phyloP scores from a whole-genome alignment of 2,797 vertebrate genomes.

The Sparidentex hasta region DNA sequence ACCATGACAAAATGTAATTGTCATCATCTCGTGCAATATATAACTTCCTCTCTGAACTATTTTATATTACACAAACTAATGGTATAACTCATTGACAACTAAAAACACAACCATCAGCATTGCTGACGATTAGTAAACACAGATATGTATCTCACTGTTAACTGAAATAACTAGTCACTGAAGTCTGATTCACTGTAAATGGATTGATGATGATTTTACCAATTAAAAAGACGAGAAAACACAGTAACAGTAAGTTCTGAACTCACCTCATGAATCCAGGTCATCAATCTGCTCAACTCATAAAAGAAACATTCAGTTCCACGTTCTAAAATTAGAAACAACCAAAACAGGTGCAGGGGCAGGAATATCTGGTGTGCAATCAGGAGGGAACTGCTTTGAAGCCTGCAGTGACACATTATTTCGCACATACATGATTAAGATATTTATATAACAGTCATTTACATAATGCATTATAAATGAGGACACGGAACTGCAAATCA shows the following conservation, averaged over 20 bases:
- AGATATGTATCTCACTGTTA: too few relatives aligned
- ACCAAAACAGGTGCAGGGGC: conserved; percentile 44
- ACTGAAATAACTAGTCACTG: too few relatives aligned
- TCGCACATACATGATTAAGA: conserved; percentile 68
- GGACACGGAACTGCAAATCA: conserved; percentile 46
- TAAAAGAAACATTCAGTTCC: conserved; percentile 15
- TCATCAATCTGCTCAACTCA: conserved; percentile 15
- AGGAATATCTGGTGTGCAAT: conserved; percentile 12
- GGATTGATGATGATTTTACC: too few relatives aligned
- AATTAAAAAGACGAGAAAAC: background rate
- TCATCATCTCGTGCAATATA: too few relatives aligned
- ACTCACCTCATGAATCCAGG: conserved; percentile 9
- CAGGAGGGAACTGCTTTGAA: conserved; percentile 55
- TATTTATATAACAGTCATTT: conserved; percentile 63
- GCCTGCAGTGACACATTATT: conserved; percentile 60
- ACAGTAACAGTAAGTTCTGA: background rate
- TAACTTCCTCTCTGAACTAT: too few relatives aligned
- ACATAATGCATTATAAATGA: conserved; percentile 69
- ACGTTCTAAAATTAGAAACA: conserved; percentile 29
- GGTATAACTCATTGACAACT: too few relatives aligned
- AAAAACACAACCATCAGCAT: too few relatives aligned
- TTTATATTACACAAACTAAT: too few relatives aligned
- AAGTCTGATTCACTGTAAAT: too few relatives aligned
- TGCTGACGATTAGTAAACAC: too few relatives aligned
- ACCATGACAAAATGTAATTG: too few relatives aligned